Conservation (phyloP, 1,140 invertebrate species). For the Platyscapa corneri region DNA sequence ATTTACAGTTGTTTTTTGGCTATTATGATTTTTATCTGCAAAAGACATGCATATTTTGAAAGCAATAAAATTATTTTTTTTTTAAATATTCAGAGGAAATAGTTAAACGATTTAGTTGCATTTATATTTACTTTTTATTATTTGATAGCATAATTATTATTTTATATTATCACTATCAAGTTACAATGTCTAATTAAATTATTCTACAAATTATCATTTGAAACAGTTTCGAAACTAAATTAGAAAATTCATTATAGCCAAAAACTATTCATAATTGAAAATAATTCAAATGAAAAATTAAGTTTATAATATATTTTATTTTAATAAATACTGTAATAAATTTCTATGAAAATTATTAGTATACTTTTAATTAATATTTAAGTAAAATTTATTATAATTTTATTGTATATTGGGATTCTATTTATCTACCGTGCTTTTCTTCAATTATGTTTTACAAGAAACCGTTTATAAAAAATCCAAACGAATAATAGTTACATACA, state of each 20-base stretch:
- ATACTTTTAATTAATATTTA: no score
- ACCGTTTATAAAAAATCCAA: no score
- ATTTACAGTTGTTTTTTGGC: not conserved
- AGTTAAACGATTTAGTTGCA: not conserved
- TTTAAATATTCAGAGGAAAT: no score
- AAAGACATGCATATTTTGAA: conserved; percentile 18
- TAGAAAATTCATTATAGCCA: not conserved
- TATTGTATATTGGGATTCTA: no score
- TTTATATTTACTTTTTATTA: not conserved
- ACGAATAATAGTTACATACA: no score
- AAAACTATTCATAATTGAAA: not conserved
- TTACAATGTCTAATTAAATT: not conserved
- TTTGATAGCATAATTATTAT: not conserved
- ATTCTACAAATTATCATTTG: not conserved
- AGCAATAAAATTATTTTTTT: not conserved
- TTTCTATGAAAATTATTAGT: no score
- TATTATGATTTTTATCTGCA: not conserved
- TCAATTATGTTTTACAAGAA: no score
- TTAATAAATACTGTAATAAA: not conserved
- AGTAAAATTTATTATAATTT: no score
- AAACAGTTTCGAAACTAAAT: not conserved
- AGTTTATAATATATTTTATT: not conserved
- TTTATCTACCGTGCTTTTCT: no score
- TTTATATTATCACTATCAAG: not conserved
- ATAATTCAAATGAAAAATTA: not conserved